These are phyloP conservation scores for Lasioglossum calceatum DNA, from an alignment of 2,888 invertebrate genomes.

Conservation along the genomic window DNA sequence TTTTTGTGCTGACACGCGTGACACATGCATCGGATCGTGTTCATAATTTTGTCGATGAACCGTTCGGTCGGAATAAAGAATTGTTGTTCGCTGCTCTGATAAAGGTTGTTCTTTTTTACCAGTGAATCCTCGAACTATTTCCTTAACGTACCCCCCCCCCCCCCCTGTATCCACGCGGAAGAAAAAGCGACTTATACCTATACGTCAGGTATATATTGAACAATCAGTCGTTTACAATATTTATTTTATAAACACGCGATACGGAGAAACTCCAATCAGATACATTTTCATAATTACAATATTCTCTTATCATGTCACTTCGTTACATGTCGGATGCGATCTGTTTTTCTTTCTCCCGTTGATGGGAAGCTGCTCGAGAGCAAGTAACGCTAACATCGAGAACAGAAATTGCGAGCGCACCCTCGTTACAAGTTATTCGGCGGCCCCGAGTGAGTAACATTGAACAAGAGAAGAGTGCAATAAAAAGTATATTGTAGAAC, in stretches of 20 bases:
- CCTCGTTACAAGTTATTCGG: neutral
- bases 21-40: neutral
- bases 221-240: slow-evolving; percentile 50
- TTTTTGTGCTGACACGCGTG: slow-evolving; percentile 9
- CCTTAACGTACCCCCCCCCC: neutral
- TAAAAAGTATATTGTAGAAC: slow-evolving; percentile 38
- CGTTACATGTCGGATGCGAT: neutral
- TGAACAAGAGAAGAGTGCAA: slow-evolving; percentile 14
- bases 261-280: slow-evolving; percentile 48
- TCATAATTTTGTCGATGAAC: neutral
- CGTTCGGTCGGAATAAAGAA: neutral
- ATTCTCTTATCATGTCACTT: slow-evolving; percentile 7
- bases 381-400: neutral
- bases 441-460: neutral
- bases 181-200: slow-evolving; percentile 32
- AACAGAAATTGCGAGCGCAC: slow-evolving; percentile 14
- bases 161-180: neutral
- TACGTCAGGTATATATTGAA: slow-evolving; percentile 33
- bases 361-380: neutral
- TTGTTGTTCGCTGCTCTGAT: neutral
- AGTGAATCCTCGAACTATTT: slow-evolving; percentile 32
- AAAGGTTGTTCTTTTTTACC: neutral
- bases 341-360: neutral
- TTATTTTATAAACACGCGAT: slow-evolving; percentile 57
- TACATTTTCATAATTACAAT: slow-evolving; percentile 44